Base-by-base conservation (phyloP, 1,140 invertebrate genomes). In the Hestina assimilis region DNA sequence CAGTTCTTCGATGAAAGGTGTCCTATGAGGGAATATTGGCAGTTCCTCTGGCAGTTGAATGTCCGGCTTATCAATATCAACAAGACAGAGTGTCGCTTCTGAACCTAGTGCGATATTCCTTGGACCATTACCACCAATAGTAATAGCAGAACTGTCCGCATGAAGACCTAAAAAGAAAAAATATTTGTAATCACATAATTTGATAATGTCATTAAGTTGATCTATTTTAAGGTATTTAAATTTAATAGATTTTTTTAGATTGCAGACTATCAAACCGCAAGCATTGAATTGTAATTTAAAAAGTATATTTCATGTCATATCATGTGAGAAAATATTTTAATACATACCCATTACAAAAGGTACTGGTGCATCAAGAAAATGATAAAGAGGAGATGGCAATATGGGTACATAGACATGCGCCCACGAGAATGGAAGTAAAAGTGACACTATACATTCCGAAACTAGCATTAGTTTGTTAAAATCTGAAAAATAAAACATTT, bases 351-450 rank as follows among this genome's bases (percentile, higher is more conserved):
- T 99, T 48, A 99, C 94, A 86, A 98, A 99, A 11, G 99, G 98
- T 20, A 99, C 98, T 0, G 99, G 99, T 7, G 99, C 98, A 90
- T 99, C 98, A 8, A 99, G 91, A 89, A 99, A 99, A 78, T 99
- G 97, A 68, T 97, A 94, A 38, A 99, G 90, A 11, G 97, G 96
- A 14, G 97, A 94, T 1, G 98, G 98, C 59, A 99, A 89, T 73
- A 99, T 99, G 3, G 99, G 99, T 17, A 99, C 98, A 89, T 99
- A 99, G 0, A 99, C 98, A 85, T 99, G 97, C 47, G 98, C 97
- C 98, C 99, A 99, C 4, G 93, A 90, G 80, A 99, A 99, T 0
- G 99, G 98, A 79, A 98, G 96, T 2, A 99, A 86, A 15, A 99
- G 89, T 0, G 95, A 91, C 20, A 94, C 96, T 40, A 99, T 93